phyloP scores from a whole-genome alignment of 2,113 vertebrate species.

The Thamnophis sirtalis region DNA sequence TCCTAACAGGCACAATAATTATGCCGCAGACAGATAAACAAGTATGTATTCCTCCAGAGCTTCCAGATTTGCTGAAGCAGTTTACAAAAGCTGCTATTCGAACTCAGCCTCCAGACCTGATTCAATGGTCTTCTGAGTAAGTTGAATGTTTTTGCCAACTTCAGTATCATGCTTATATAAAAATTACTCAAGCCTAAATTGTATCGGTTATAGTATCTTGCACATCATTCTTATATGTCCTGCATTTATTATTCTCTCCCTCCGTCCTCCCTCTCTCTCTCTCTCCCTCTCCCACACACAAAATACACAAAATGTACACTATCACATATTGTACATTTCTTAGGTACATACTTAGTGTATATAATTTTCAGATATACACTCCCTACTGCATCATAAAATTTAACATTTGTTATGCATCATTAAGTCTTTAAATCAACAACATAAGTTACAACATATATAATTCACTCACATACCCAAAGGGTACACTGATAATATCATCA shows the following conservation, averaged over 20 bases:
- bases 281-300: neutral
- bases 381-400: neutral
- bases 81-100: slow-evolving; percentile 70
- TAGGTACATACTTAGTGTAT: neutral
- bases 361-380: neutral
- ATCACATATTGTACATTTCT: neutral
- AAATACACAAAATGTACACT: neutral
- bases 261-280: too few species aligned
- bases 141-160: slow-evolving; percentile 21
- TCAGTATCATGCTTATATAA: neutral
- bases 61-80: slow-evolving; percentile 67
- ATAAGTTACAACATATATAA: neutral
- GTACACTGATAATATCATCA: neutral
- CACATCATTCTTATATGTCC: neutral
- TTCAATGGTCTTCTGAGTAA: slow-evolving; percentile 64
- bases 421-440: neutral
- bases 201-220: neutral
- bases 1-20: slow-evolving; percentile 44
- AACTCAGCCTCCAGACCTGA: slow-evolving; percentile 63
- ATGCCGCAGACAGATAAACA: slow-evolving; percentile 63
- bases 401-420: neutral
- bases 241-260: neutral
- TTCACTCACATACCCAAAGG: neutral
- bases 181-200: neutral
- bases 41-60: slow-evolving; percentile 61